These are phyloP conservation scores for Sialis lutaria DNA, from an alignment of 2,888 invertebrate species.

Conservation along the genomic window DNA sequence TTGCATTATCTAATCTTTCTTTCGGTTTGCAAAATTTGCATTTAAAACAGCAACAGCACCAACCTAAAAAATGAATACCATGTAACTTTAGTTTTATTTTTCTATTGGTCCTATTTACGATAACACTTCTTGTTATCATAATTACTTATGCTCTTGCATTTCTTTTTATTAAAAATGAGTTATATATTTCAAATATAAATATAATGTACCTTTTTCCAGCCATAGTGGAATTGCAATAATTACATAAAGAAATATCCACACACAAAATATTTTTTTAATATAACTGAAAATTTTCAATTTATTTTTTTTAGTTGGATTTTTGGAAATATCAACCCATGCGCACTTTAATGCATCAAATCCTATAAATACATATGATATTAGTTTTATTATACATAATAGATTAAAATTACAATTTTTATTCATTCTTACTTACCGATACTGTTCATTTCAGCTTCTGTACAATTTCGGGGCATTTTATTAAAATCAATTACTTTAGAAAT, in stretches of 20 bases:
- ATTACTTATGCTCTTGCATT: too few relatives aligned
- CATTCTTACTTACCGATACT: conserved; percentile 21
- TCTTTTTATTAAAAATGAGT: too few relatives aligned
- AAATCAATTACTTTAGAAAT: conserved; percentile 21
- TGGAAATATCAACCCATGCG: conserved; percentile 20
- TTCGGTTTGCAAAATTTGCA: conserved; percentile 39
- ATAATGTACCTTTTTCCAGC: conserved; percentile 27
- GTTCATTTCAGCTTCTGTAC: conserved; percentile 26
- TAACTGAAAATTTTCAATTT: conserved; percentile 15
- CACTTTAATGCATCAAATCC: conserved; percentile 23
- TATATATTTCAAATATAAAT: background rate
- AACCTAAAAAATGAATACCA: conserved; percentile 25
- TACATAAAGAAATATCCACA: conserved; percentile 28
- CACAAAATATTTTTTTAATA: conserved; percentile 19
- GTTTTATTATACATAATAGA: background rate
- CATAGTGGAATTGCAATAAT: conserved; percentile 29
- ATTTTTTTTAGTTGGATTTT: conserved; percentile 14
- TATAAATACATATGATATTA: conserved; percentile 8
- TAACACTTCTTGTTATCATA: too few relatives aligned
- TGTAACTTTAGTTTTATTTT: background rate
- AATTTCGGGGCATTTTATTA: conserved; percentile 23
- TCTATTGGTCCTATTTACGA: too few relatives aligned
- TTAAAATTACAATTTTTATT: background rate
- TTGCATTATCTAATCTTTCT: conserved; percentile 33
- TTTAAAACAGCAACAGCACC: conserved; percentile 38